phyloP scores from a whole-genome alignment of 2,888 invertebrate genomes.

The Augiades crinisus region DNA sequence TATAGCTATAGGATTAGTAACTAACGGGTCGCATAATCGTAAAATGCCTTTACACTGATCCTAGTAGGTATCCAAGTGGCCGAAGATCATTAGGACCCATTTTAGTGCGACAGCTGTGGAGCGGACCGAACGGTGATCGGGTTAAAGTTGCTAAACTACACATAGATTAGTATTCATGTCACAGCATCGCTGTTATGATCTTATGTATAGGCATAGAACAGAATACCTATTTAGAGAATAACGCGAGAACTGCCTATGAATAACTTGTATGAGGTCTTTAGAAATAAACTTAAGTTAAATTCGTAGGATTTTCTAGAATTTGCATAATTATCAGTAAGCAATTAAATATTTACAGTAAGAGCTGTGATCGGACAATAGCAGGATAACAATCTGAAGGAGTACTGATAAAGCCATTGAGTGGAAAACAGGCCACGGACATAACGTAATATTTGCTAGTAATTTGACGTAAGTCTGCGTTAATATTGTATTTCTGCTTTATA shows the following conservation, averaged over 20 bases:
- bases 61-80: constrained; percentile 43
- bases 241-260: neutral
- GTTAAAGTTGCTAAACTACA: constrained; percentile 5
- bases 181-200: constrained; percentile 4
- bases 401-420: neutral
- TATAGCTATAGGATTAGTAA: too few relatives aligned
- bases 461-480: too few relatives aligned
- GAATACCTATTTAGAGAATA: neutral
- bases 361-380: too few relatives aligned
- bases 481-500: too few relatives aligned
- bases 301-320: too few relatives aligned
- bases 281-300: too few relatives aligned
- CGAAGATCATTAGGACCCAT: constrained; percentile 31
- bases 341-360: too few relatives aligned
- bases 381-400: neutral
- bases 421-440: neutral
- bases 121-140: constrained; percentile 7
- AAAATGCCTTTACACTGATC: constrained; percentile 48
- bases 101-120: constrained; percentile 30
- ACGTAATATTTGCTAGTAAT: too few relatives aligned
- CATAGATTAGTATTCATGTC: constrained; percentile 18
- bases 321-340: too few relatives aligned
- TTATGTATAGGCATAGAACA: neutral
- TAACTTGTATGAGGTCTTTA: too few relatives aligned
- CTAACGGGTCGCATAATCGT: too few relatives aligned